Evolutionary conservation across 2,888 invertebrate species (phyloP), one percentile per base, ranked within the genome.

Genomic region (Drosophila meridiana): DNA sequence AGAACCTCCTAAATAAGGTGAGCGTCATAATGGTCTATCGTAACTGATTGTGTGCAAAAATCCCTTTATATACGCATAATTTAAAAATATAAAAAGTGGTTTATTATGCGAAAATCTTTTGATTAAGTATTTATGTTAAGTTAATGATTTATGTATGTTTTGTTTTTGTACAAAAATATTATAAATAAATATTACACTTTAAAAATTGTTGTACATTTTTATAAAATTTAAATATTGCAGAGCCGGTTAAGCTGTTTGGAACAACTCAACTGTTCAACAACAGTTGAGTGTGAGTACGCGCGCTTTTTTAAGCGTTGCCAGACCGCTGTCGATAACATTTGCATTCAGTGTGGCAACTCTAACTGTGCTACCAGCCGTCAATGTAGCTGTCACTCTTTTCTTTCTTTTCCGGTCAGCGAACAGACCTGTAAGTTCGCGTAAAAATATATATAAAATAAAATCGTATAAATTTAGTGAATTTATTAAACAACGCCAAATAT

Each of bases 401-500:
- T 83, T 90, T 91, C 92, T 92, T 89, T 92, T 93, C 93, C 93
- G 93, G 92, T 93, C 92, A 90, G 86, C 92, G 87, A 91, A 92
- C 90, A 91, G 86, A 92, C 91, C 90, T 91, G 93, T 93, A 91
- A 92, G 93, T 93, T 79, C 83, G 83, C 82, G 73, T 74, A 58
- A 50, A 55, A 65, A 62, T 73, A 76, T 80, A 68, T 60, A 42
- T 64, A 57, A 72, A 80, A 72, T 80, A 76, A 72, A 86, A 88
- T 91, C 89, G 63, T 32, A 74, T 62, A 78, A 83, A 85, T 86
- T 73, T 59, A 77, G 76, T 77, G 69, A 81, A 80, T 80, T 83
- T 59, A 53, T 36, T 58, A 68, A 61, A 65, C 79, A 81, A 83
- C 78, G 53, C 20, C 14, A 57, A 64, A 50, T 69, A 55, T 45